Conservation (phyloP, 2,797 vertebrate genomes). For the Leptodactylus fallax region DNA sequence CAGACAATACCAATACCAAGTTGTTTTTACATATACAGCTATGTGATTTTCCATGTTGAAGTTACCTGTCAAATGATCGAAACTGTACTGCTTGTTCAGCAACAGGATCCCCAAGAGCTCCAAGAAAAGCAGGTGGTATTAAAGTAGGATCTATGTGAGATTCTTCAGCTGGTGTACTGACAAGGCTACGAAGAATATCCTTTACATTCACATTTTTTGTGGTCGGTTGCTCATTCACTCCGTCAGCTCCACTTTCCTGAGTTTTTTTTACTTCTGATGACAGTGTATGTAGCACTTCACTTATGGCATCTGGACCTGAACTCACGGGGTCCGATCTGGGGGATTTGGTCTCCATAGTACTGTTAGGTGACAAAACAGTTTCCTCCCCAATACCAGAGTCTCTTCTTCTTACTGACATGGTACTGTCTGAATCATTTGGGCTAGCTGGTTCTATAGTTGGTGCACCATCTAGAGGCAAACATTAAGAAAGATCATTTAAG, state of each 20-base stretch:
- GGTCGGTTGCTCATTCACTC: slow-evolving; percentile 70
- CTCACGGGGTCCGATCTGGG: slow-evolving; percentile 66
- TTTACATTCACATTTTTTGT: slow-evolving; percentile 92
- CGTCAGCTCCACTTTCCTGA: slow-evolving; percentile 73
- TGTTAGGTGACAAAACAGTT: slow-evolving; percentile 71
- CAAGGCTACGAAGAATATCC: slow-evolving; percentile 95
- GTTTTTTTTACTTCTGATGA: slow-evolving; percentile 88
- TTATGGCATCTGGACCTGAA: slow-evolving; percentile 89
- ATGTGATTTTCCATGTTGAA: neutral
- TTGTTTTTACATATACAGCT: too few relatives aligned
- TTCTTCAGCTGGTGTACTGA: slow-evolving; percentile 85
- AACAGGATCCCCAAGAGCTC: slow-evolving; percentile 78
- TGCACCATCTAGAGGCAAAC: slow-evolving; percentile 64
- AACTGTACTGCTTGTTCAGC: slow-evolving; percentile 84
- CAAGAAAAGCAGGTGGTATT: slow-evolving; percentile 86
- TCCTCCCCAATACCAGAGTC: slow-evolving; percentile 88
- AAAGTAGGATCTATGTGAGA: slow-evolving; percentile 82
- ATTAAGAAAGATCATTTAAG: neutral
- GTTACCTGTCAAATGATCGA: slow-evolving; percentile 94
- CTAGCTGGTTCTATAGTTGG: slow-evolving; percentile 57
- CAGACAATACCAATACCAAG: too few relatives aligned
- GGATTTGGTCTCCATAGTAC: slow-evolving; percentile 64
- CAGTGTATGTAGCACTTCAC: slow-evolving; percentile 89
- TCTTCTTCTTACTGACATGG: slow-evolving; percentile 76
- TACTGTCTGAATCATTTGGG: slow-evolving; percentile 76